Conservation (phyloP, 2,888 invertebrate species). For the Sclerodermus sp. region DNA sequence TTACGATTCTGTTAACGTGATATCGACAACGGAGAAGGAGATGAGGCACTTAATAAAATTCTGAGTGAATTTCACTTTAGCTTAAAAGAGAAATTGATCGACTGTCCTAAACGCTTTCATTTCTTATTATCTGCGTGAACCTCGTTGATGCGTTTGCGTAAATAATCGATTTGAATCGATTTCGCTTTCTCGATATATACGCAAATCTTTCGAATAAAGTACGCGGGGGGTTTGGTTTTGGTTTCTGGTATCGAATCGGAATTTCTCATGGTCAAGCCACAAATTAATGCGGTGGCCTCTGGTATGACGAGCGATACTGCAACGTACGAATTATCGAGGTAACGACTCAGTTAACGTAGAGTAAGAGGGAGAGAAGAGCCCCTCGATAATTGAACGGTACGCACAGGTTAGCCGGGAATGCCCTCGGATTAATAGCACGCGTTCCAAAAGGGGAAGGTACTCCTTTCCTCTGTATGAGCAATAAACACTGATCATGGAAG, state of each 20-base stretch:
- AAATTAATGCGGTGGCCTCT: slow-evolving; percentile 26
- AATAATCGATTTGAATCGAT: too few species aligned
- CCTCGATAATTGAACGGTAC: slow-evolving; percentile 30
- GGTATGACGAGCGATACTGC: slow-evolving; percentile 22
- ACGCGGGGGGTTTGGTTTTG: background rate
- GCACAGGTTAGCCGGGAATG: slow-evolving; percentile 18
- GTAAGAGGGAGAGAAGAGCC: slow-evolving; percentile 22
- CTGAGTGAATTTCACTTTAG: too few species aligned
- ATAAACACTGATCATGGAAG: background rate
- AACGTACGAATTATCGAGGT: slow-evolving; percentile 33
- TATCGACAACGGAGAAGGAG: too few species aligned
- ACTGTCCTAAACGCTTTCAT: too few species aligned
- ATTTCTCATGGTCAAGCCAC: slow-evolving; percentile 18
- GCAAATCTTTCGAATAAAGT: too few species aligned
- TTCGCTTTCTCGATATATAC: too few species aligned
- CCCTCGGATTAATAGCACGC: slow-evolving; percentile 23
- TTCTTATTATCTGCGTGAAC: too few species aligned
- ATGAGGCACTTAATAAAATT: too few species aligned
- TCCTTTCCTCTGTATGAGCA: slow-evolving; percentile 3
- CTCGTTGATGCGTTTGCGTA: too few species aligned
- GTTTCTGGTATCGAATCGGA: background rate
- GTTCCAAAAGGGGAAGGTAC: slow-evolving; percentile 8
- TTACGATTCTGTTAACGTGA: too few species aligned
- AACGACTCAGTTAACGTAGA: slow-evolving; percentile 31
- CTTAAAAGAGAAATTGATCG: too few species aligned